Conservation (phyloP, 1,140 invertebrate genomes). For the Philopotamus ludificatus region DNA sequence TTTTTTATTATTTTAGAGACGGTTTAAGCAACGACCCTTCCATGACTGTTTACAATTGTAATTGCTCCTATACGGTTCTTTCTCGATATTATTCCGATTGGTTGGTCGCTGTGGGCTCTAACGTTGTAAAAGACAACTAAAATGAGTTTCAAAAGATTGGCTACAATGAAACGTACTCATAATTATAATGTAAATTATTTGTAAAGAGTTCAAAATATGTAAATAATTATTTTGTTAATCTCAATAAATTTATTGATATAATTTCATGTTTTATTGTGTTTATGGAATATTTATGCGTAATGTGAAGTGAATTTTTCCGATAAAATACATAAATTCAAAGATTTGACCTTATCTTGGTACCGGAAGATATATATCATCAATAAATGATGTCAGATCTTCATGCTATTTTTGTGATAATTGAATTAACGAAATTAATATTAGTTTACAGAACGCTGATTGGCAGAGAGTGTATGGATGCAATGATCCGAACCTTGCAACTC, state of each 20-base stretch:
- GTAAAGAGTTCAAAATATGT: not conserved
- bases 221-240: not conserved
- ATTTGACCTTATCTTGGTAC: too few relatives aligned
- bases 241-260: not conserved
- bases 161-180: not conserved
- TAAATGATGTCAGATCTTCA: too few relatives aligned
- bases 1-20: slow-evolving; percentile 46
- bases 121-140: slow-evolving; percentile 7
- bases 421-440: too few relatives aligned
- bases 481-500: too few relatives aligned
- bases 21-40: slow-evolving; percentile 48
- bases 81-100: slow-evolving; percentile 53
- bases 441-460: too few relatives aligned
- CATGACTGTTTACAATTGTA: slow-evolving; percentile 51
- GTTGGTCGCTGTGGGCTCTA: slow-evolving; percentile 53
- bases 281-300: not conserved
- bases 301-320: not conserved
- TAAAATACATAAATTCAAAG: too few relatives aligned
- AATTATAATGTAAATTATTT: not conserved
- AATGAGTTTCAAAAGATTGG: not conserved
- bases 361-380: too few relatives aligned
- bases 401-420: too few relatives aligned
- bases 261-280: not conserved
- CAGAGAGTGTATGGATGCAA: too few relatives aligned
- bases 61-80: slow-evolving; percentile 54